Evolutionary conservation across 2,888 invertebrate genomes (phyloP), one percentile per base, ranked within the genome.

Genomic region (Eilema depressum): DNA sequence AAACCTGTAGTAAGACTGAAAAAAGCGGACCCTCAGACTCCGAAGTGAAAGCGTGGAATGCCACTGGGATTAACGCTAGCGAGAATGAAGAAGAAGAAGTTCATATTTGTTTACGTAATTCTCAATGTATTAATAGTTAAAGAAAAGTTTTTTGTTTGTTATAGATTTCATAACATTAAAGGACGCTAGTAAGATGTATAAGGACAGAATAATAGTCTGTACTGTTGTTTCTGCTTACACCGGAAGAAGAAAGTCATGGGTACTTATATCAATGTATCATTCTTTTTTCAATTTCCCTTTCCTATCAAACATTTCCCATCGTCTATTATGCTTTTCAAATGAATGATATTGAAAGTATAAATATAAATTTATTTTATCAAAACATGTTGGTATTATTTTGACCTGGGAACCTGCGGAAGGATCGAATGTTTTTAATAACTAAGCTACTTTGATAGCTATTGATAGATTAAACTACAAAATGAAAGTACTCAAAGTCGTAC

Each of bases 281-380:
- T 41, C 25, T 4, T 23, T 41, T 17, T 4, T 25, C 8, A n/a
- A 14, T 23, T 14, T 37, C 25, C 23, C 25, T 25, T 26, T 7
- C n/a, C 53, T 63, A 1, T 20, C 4, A 20, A 20, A 41, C 5
- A 41, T 56, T 53, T 53, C 64, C 23, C 64, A 56, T 65, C 28
- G 3, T 14, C 30, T 65, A 53, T 65, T 65, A 53, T 56, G 30
- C 23, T 28, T 28, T 3, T 5, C 53, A 56, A 28, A 56, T 30
- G 23, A 10, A 56, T 53, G 53, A 56, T 28, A 30, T 14, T 56
- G 14, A 8, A 65, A 65, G 41, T 65, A 53, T 65, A 30, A 65
- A 65, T 30, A n/a, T 20, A 26, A 41, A 63, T 41, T 20, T 10
- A 63, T 26, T 25, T 63, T 41, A 17, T 41, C 26, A 41, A 63